Base-by-base conservation (phyloP, 2,888 invertebrate species). In the Agonopterix alstromeriana region DNA sequence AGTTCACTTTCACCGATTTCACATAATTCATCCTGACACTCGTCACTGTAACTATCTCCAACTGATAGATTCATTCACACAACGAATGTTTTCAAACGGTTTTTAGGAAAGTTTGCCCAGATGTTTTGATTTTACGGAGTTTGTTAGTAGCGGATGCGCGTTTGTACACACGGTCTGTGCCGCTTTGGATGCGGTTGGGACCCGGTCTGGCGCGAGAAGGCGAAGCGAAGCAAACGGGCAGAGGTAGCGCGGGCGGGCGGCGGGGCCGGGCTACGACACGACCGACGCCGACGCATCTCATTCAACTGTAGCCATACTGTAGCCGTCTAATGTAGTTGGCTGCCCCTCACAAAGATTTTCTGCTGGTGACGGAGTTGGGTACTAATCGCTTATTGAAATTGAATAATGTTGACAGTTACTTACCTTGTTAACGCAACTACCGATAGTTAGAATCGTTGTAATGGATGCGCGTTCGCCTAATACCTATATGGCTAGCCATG, bases 1-100 rank as follows among this genome's bases (percentile, higher is more conserved):
- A 77, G 72, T 62, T 54, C 70, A 82, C 84, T 84, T 81, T 84
- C 79, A 79, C 77, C 61, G 64, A 63, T 67, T 67, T 71, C 75
- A 79, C 79, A 68, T 67, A 50, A 56, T 58, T 53, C 46, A 36
- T 38, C 27, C 27, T 27, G 5, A 27, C 27, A 27, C 27, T 27
- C 27, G 27, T 27, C 27, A 27, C 27, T 27, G 27, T n/a, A 38
- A 38, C 38, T 38, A 38, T 38, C 9, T 9, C 38, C 9, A 38
- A 38, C 38, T 9, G 27, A 5, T 27, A 27, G 27, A 27, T 41
- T 41, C 41, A n/a, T 12, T 4, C 10, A 40, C 40, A 40, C 40
- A 42, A 17, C 42, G 9, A 10, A 12, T 12, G 3, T 14, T 14
- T 42, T 8, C 2, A 7, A 42, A 14, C 14, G 14, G 9, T 14